These are phyloP conservation scores for Endomychus coccineus DNA, from an alignment of 2,888 invertebrate species.

Conservation along the genomic window DNA sequence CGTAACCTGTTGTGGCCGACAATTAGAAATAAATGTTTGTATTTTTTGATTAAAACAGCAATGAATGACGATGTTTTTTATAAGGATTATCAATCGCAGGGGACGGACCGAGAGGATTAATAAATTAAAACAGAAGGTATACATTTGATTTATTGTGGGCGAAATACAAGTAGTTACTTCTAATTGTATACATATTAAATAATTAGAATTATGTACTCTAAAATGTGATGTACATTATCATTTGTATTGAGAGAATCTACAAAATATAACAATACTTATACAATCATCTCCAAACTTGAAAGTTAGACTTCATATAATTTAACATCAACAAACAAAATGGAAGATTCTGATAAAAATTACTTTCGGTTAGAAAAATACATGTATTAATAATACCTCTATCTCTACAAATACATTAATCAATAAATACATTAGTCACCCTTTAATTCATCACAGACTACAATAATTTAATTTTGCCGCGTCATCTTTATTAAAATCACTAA, in stretches of 20 bases:
- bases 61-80: too few species aligned
- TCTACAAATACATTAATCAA: slow-evolving; percentile 39
- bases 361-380: slow-evolving; percentile 39
- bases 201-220: slow-evolving; percentile 32
- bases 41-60: too few species aligned
- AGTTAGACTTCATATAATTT: slow-evolving; percentile 37
- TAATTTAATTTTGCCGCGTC: slow-evolving; percentile 34
- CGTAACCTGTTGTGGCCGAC: too few species aligned
- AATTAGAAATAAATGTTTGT: too few species aligned
- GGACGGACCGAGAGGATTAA: neutral
- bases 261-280: slow-evolving; percentile 38
- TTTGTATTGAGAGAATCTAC: slow-evolving; percentile 34
- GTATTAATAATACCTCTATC: slow-evolving; percentile 36
- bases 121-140: slow-evolving; percentile 7
- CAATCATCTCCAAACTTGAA: slow-evolving; percentile 34
- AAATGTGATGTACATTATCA: slow-evolving; percentile 38
- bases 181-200: slow-evolving; percentile 39
- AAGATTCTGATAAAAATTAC: slow-evolving; percentile 35
- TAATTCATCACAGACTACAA: slow-evolving; percentile 45
- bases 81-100: too few species aligned
- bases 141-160: slow-evolving; percentile 34
- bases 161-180: slow-evolving; percentile 37
- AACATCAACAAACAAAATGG: slow-evolving; percentile 39
- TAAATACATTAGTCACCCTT: slow-evolving; percentile 45
- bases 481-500: slow-evolving; percentile 12